These are phyloP conservation scores for Drosophila subsilvestris DNA, from an alignment of 2,888 invertebrate genomes.

Conservation along the genomic window DNA sequence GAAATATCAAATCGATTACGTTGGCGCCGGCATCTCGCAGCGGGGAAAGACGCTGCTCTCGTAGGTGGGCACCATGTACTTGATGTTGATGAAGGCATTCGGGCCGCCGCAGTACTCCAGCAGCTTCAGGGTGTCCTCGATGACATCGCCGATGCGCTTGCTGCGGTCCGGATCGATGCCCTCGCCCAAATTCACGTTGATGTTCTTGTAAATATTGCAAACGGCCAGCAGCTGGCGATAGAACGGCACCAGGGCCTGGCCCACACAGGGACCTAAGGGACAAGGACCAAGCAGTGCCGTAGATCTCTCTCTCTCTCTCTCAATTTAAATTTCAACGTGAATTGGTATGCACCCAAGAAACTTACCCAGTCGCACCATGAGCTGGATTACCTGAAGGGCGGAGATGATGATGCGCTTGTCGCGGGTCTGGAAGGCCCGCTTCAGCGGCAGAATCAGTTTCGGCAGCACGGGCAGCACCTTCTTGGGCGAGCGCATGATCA, in stretches of 20 bases:
- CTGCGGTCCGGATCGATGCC: conserved; percentile 94
- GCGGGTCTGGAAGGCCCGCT: conserved; percentile 94
- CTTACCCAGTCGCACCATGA: conserved; percentile 91
- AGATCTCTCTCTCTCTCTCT: no score
- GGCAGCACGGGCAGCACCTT: conserved; percentile 92
- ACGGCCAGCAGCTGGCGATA: conserved; percentile 96
- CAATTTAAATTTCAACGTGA: no score
- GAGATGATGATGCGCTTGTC: conserved; percentile 91
- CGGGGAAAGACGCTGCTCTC: conserved; percentile 89
- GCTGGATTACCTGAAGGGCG: conserved; percentile 92
- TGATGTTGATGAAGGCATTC: conserved; percentile 98
- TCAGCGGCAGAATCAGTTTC: conserved; percentile 95
- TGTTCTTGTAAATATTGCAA: conserved; percentile 91
- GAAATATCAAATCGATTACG: neutral
- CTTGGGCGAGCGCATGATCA: conserved; percentile 86
- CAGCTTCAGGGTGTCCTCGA: conserved; percentile 95
- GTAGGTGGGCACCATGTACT: conserved; percentile 99
- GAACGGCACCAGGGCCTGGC: conserved; percentile 97
- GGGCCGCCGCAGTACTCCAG: conserved; percentile 96
- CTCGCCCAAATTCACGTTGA: conserved; percentile 91
- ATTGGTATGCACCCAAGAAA: neutral
- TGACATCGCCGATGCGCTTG: conserved; percentile 94
- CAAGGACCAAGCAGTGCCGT: neutral
- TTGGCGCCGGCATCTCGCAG: conserved; percentile 46
- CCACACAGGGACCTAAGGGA: conserved; percentile 86